Conservation (phyloP, 1,140 invertebrate species). For the Brachionus sp. region DNA sequence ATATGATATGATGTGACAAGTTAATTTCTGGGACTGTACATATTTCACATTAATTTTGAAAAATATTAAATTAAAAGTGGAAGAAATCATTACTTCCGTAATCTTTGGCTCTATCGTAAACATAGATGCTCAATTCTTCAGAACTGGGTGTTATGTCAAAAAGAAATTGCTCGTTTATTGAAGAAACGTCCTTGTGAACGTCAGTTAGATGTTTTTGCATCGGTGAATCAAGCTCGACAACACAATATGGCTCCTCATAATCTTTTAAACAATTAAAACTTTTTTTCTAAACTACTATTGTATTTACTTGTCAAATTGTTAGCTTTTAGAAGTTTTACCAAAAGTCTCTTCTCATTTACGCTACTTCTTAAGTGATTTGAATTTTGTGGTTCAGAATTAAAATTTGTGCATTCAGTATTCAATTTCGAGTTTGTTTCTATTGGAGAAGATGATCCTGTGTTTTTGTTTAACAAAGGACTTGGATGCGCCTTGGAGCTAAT, state of each 20-base stretch:
- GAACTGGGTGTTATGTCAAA: conserved; percentile 27
- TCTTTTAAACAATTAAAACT: background rate
- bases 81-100: conserved; percentile 18
- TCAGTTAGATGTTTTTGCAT: conserved; percentile 43
- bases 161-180: conserved; percentile 24
- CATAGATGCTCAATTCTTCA: conserved; percentile 18
- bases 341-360: conserved; percentile 24
- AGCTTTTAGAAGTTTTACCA: conserved; percentile 22
- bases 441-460: background rate
- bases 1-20: too few relatives aligned
- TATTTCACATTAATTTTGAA: too few relatives aligned
- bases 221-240: conserved; percentile 35
- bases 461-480: background rate
- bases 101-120: conserved; percentile 35
- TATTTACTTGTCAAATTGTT: conserved; percentile 19
- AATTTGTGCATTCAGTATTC: background rate
- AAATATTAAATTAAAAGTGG: background rate
- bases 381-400: background rate
- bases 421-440: background rate
- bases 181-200: conserved; percentile 8
- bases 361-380: background rate
- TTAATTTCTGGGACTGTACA: too few relatives aligned
- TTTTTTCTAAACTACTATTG: background rate
- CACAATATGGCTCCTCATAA: conserved; percentile 45
- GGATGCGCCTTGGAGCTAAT: background rate